phyloP scores from a whole-genome alignment of 2,113 vertebrate genomes.

The Psophia crepitans region DNA sequence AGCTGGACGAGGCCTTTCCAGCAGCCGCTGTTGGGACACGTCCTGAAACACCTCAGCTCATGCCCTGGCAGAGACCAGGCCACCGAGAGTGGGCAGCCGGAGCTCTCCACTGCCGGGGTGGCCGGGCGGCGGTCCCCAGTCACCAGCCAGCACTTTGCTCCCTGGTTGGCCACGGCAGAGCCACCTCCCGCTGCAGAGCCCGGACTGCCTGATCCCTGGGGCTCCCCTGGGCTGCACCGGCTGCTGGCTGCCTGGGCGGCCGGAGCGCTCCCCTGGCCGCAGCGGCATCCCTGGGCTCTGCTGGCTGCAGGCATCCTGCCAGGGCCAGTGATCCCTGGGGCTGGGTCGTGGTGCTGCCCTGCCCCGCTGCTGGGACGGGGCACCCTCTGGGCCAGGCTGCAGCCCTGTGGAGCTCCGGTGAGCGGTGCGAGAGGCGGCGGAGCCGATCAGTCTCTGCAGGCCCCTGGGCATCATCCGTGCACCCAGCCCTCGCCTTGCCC shows the following conservation, averaged over 20 bases:
- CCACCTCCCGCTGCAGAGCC: neutral
- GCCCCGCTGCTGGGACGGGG: fast-evolving
- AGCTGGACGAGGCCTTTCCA: constrained; percentile 14
- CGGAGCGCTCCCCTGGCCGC: fast-evolving
- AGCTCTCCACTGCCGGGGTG: fast-evolving
- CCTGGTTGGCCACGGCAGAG: neutral
- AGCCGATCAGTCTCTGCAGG: neutral
- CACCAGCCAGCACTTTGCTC: fast-evolving
- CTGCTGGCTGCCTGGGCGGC: neutral
- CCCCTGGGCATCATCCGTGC: fast-evolving
- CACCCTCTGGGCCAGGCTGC: neutral
- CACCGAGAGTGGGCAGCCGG: fast-evolving
- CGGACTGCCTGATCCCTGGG: neutral
- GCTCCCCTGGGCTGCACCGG: neutral
- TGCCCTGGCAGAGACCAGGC: neutral
- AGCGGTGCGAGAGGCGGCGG: neutral
- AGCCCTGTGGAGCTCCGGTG: fast-evolving
- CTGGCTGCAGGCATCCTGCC: neutral
- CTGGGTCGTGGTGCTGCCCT: neutral
- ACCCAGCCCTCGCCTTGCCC: neutral
- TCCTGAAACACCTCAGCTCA: neutral
- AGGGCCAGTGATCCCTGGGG: too few relatives aligned
- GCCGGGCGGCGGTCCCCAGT: fast-evolving
- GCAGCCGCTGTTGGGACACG: neutral
- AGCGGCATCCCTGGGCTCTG: neutral